Conservation (phyloP, 2,888 invertebrate genomes). For the Diadromus collaris region DNA sequence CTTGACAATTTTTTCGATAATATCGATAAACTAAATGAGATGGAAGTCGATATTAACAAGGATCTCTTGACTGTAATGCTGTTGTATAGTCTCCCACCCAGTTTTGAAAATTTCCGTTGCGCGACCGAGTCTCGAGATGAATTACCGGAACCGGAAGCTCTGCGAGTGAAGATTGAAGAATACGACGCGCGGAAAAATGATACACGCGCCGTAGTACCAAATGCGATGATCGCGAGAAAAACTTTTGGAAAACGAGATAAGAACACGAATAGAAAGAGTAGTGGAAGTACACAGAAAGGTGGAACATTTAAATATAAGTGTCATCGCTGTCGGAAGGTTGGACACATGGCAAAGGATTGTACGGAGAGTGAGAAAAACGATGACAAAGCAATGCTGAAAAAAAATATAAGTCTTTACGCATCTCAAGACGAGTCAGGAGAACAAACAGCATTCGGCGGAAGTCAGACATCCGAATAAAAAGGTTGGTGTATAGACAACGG, state of each 20-base stretch:
- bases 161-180: conserved; percentile 20
- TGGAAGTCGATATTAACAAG: conserved; percentile 60
- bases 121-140: conserved; percentile 62
- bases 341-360: conserved; percentile 38
- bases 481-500: conserved; percentile 9
- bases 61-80: conserved; percentile 50
- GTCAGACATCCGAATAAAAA: not conserved
- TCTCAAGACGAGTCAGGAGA: not conserved
- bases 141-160: conserved; percentile 34
- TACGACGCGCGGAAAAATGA: conserved; percentile 17
- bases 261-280: not conserved
- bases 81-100: conserved; percentile 54
- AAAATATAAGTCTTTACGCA: conserved; percentile 12
- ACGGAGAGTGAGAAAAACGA: conserved; percentile 3
- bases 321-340: conserved; percentile 33
- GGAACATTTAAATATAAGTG: conserved; percentile 24
- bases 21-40: conserved; percentile 74
- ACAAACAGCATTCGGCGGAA: conserved; percentile 2
- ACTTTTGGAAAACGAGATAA: not conserved
- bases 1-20: conserved; percentile 73
- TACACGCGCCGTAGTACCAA: conserved; percentile 17
- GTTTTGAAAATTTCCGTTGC: conserved; percentile 58
- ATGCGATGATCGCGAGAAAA: conserved; percentile 31
- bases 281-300: not conserved
- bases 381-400: conserved; percentile 21